These are phyloP conservation scores for Drosophila yakuba DNA, from an alignment of 1,140 invertebrate species.

Conservation along the genomic window DNA sequence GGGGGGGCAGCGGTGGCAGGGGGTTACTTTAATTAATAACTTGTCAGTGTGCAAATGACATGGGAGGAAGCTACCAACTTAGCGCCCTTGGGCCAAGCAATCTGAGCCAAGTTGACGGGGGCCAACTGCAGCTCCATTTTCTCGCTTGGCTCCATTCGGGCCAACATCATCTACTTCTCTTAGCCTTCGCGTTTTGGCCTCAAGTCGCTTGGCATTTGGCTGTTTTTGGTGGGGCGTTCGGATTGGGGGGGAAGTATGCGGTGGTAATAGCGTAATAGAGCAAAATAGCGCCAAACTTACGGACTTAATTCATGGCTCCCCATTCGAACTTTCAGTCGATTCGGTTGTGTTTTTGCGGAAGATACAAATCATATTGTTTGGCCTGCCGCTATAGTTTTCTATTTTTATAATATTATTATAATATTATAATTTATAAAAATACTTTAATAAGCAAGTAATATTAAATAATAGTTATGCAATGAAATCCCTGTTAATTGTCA, in stretches of 20 bases:
- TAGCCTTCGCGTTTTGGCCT: not conserved
- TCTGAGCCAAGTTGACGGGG: slow-evolving; percentile 35
- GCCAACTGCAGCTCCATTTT: slow-evolving; percentile 5
- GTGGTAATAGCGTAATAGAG: slow-evolving; percentile 18
- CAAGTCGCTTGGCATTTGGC: not conserved
- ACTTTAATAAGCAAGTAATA: too few species aligned
- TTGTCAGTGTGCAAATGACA: slow-evolving; percentile 82
- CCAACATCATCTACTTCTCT: not conserved
- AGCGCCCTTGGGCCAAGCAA: slow-evolving; percentile 71
- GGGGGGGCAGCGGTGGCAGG: not conserved
- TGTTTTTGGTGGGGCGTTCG: not conserved
- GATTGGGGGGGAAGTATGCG: not conserved
- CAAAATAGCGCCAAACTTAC: slow-evolving; percentile 24
- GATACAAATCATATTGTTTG: slow-evolving; percentile 24
- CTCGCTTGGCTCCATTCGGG: slow-evolving; percentile 1
- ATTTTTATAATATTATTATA: too few species aligned
- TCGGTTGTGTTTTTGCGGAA: slow-evolving; percentile 7
- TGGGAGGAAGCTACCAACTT: slow-evolving; percentile 71
- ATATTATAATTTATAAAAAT: too few species aligned
- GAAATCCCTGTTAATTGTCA: too few species aligned
- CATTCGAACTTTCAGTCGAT: slow-evolving; percentile 2
- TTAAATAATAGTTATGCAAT: too few species aligned
- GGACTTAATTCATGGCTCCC: slow-evolving; percentile 9
- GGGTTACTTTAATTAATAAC: slow-evolving; percentile 81
- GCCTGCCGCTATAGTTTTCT: not conserved